These are phyloP conservation scores for Bambusicola thoracicus DNA, from an alignment of 2,113 vertebrate genomes.

Conservation along the genomic window DNA sequence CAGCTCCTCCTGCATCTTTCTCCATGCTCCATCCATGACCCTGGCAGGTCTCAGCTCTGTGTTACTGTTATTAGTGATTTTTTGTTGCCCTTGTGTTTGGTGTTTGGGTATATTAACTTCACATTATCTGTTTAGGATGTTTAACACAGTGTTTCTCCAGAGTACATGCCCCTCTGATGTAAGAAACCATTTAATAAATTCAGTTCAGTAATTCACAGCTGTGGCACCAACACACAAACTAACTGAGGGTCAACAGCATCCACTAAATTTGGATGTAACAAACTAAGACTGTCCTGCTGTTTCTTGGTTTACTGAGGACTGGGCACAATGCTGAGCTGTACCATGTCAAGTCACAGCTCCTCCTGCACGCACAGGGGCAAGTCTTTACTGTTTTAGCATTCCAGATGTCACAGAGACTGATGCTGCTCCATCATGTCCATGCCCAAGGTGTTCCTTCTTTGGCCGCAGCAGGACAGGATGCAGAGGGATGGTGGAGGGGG, in stretches of 20 bases:
- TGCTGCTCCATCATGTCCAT: fast-evolving
- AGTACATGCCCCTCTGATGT: not conserved
- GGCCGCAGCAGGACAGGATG: not conserved
- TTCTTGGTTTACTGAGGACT: not conserved
- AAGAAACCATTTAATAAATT: not conserved
- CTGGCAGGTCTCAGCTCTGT: not conserved
- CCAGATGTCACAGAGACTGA: not conserved
- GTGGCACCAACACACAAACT: constrained; percentile 1
- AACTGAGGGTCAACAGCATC: constrained; percentile 30
- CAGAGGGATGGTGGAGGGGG: not conserved
- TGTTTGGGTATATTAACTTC: not conserved
- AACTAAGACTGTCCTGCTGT: not conserved
- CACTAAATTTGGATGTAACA: not conserved
- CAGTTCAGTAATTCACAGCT: not conserved
- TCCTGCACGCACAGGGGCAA: fast-evolving
- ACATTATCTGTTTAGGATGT: not conserved
- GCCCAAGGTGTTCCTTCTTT: not conserved
- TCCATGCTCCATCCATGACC: fast-evolving
- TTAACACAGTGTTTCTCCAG: not conserved
- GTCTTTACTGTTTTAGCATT: not conserved
- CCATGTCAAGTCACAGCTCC: not conserved
- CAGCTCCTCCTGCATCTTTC: fast-evolving
- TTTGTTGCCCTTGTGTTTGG: not conserved
- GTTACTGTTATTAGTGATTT: not conserved
- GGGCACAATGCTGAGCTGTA: not conserved